phyloP scores from a whole-genome alignment of 2,888 invertebrate species.

The Eristalis intricaria region DNA sequence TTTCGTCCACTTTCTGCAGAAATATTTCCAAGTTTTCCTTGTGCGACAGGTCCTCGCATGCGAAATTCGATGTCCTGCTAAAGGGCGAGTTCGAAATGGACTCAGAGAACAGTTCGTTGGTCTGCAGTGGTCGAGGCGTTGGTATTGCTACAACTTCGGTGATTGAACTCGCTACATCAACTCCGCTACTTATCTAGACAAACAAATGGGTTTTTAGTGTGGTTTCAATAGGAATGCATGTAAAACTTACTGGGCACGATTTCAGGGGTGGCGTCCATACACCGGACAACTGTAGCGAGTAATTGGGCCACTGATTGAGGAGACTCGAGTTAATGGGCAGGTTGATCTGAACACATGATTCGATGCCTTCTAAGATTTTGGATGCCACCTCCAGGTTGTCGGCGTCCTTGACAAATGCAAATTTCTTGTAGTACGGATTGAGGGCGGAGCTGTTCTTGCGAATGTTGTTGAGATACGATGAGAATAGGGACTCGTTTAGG shows the following conservation, averaged over 20 bases:
- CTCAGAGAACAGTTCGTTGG: slow-evolving; percentile 79
- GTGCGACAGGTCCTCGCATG: slow-evolving; percentile 75
- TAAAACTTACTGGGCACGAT: slow-evolving; percentile 85
- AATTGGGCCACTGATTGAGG: slow-evolving; percentile 93
- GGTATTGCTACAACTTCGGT: slow-evolving; percentile 81
- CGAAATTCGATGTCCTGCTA: slow-evolving; percentile 78
- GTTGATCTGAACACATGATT: slow-evolving; percentile 87
- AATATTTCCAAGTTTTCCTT: slow-evolving; percentile 78
- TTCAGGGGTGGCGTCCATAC: slow-evolving; percentile 91
- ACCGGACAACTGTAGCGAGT: slow-evolving; percentile 91
- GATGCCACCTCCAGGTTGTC: slow-evolving; percentile 91
- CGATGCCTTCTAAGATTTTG: slow-evolving; percentile 89
- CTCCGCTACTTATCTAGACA: slow-evolving; percentile 85
- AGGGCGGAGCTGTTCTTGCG: slow-evolving; percentile 89
- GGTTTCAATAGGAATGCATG: slow-evolving; percentile 44
- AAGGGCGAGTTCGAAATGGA: slow-evolving; percentile 81
- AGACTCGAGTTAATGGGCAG: slow-evolving; percentile 92
- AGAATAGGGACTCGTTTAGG: slow-evolving; percentile 92
- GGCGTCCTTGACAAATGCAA: slow-evolving; percentile 91
- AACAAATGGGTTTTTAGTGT: slow-evolving; percentile 64
- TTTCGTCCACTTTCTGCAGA: slow-evolving; percentile 81
- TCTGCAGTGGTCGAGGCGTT: slow-evolving; percentile 78
- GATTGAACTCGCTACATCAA: slow-evolving; percentile 89
- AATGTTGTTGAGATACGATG: slow-evolving; percentile 92
- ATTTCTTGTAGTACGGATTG: slow-evolving; percentile 90